Base-by-base conservation (phyloP, 2,888 invertebrate species). In the Ophraella communa region DNA sequence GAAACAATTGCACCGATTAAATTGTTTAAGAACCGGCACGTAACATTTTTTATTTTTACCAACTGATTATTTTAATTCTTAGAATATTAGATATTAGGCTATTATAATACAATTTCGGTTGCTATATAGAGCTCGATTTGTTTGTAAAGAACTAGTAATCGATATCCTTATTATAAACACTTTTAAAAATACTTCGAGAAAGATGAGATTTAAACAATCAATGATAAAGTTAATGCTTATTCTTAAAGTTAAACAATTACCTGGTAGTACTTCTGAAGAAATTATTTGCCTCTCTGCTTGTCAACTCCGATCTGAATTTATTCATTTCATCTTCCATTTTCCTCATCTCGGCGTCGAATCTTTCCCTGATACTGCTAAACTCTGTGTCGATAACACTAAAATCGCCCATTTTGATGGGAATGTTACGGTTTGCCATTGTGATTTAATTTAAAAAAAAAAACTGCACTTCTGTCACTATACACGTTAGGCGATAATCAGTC, bases 241-340 rank as follows among this genome's bases (percentile, higher is more conserved):
- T 39, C 14, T 3, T 39, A 3, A 5, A 11, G 7, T 33, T 20
- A 44, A 23, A 44, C 69, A 80, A 73, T 80, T 89, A 94, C 94
- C 94, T 94, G 80, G 91, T 90, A 77, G 93, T 91, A 82, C 90
- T 91, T 85, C 93, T 93, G 85, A 95, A 95, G 86, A 94, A 94
- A 80, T 94, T 93, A 83, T 92, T 91, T 79, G 93, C 92, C 83
- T 96, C 96, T 79, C 94, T 90, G 84, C 94, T 95, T 91, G 95
- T 93, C 71, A 96, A 86, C 82, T 95, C 95, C 73, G 93, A 92
- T 77, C 96, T 88, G 86, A 96, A 96, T 85, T 92, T 91, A 82
- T 92, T 91, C 97, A 97, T 97, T 86, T 97, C 97, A 79, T 96
- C 96, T 86, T 98, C 97, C 94, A 98, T 97, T 85, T 96, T 95